These are phyloP conservation scores for Andrena dorsata DNA, from an alignment of 2,888 invertebrate species.

Conservation along the genomic window DNA sequence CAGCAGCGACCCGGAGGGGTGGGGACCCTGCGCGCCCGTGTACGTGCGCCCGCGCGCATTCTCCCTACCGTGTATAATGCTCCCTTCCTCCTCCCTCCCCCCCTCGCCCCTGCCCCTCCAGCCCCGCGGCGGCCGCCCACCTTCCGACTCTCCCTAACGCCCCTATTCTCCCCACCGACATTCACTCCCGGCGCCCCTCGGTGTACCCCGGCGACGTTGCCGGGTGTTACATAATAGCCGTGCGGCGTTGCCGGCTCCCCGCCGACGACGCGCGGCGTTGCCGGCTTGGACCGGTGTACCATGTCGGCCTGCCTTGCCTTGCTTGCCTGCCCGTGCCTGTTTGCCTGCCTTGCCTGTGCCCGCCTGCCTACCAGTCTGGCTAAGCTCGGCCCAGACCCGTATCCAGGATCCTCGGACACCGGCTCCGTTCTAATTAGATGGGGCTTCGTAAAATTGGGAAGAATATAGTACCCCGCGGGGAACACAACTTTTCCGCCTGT, in stretches of 20 bases:
- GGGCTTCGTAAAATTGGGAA: constrained; percentile 4
- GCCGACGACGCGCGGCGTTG: constrained; percentile 62
- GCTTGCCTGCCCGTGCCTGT: constrained; percentile 2
- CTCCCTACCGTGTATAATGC: constrained; percentile 68
- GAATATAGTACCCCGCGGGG: not conserved
- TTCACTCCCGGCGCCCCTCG: constrained; percentile 67
- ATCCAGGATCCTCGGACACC: constrained; percentile 29
- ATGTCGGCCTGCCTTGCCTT: constrained; percentile 58
- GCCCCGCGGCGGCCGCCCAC: constrained; percentile 49
- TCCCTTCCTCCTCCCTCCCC: no score
- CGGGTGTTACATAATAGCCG: constrained; percentile 84
- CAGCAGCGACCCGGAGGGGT: constrained; percentile 70
- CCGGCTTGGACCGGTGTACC: constrained; percentile 68
- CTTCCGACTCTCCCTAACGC: constrained; percentile 58
- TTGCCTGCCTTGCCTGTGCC: constrained; percentile 45
- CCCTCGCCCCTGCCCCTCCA: constrained; percentile 27
- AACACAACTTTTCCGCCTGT: not conserved
- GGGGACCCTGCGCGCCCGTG: constrained; percentile 50
- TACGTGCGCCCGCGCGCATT: constrained; percentile 47
- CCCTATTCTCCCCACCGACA: constrained; percentile 63
- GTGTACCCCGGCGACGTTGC: constrained; percentile 80
- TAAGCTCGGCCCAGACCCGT: constrained; percentile 36
- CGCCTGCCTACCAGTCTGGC: constrained; percentile 34
- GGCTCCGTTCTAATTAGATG: constrained; percentile 25
- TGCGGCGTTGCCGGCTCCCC: constrained; percentile 78